Conservation (phyloP, 2,888 invertebrate genomes). For the Diarsia dahlii region DNA sequence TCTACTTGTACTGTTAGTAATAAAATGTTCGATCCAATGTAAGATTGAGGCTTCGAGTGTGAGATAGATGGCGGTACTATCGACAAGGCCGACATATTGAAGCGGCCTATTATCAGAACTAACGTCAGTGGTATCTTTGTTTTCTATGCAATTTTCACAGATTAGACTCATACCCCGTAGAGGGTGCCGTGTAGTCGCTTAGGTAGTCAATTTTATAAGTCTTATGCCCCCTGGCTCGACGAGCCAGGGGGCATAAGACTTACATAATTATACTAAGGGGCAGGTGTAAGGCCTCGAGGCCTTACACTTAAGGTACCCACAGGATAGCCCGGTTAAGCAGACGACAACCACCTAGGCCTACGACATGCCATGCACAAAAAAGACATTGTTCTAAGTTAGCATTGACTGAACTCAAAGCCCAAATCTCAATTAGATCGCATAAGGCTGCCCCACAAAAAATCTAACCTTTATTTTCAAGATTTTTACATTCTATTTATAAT, state of each 20-base stretch:
- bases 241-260: too few relatives aligned
- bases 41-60: conserved; percentile 24
- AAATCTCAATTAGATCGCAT: conserved; percentile 18
- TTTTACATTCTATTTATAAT: conserved; percentile 18
- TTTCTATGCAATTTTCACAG: background rate
- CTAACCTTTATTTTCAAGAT: background rate
- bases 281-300: too few relatives aligned
- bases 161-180: too few relatives aligned
- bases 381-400: too few relatives aligned
- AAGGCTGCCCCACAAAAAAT: conserved; percentile 18
- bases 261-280: too few relatives aligned
- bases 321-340: too few relatives aligned
- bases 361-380: background rate
- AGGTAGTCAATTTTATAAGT: too few relatives aligned
- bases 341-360: background rate
- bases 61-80: conserved; percentile 15
- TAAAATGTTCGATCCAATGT: conserved; percentile 25
- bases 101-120: background rate
- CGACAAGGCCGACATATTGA: too few relatives aligned
- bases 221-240: too few relatives aligned
- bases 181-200: too few relatives aligned
- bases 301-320: too few relatives aligned
- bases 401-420: conserved; percentile 25
- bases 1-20: conserved; percentile 70
- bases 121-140: background rate